phyloP scores from a whole-genome alignment of 2,797 vertebrate genomes.

The Tokudaia tokunoshimensis region DNA sequence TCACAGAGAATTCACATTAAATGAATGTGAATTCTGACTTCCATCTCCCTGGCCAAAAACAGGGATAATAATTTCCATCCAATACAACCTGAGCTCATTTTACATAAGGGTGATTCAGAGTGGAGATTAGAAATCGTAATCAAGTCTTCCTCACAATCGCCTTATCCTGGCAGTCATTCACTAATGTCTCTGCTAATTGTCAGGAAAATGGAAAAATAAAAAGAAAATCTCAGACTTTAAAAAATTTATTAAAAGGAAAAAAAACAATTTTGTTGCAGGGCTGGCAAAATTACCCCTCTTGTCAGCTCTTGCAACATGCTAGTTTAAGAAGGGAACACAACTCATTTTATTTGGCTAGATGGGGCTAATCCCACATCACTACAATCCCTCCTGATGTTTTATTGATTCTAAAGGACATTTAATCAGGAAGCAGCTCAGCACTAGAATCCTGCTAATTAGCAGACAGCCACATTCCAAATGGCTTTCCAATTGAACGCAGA shows the following conservation, averaged over 20 bases:
- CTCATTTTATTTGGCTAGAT: slow-evolving; percentile 88
- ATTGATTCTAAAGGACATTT: slow-evolving; percentile 91
- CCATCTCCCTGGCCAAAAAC: slow-evolving; percentile 76
- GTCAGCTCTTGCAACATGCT: slow-evolving; percentile 84
- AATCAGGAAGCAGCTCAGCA: slow-evolving; percentile 89
- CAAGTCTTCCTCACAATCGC: slow-evolving; percentile 81
- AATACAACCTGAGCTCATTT: slow-evolving; percentile 79
- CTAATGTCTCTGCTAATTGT: slow-evolving; percentile 78
- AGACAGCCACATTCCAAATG: slow-evolving; percentile 88
- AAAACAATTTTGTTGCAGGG: slow-evolving; percentile 47
- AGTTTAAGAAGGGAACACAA: slow-evolving; percentile 87
- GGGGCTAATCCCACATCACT: slow-evolving; percentile 88
- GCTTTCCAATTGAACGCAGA: slow-evolving; percentile 88
- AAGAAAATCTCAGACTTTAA: slow-evolving; percentile 59
- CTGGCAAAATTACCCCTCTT: slow-evolving; percentile 80
- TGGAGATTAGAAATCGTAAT: slow-evolving; percentile 81
- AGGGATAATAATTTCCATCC: slow-evolving; percentile 78
- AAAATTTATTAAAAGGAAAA: neutral
- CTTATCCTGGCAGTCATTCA: slow-evolving; percentile 80
- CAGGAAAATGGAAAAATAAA: slow-evolving; percentile 74
- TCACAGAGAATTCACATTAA: slow-evolving; percentile 78
- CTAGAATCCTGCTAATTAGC: slow-evolving; percentile 90
- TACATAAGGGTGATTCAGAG: slow-evolving; percentile 74
- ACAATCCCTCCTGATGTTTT: slow-evolving; percentile 90
- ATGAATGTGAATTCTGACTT: slow-evolving; percentile 83